Evolutionary conservation across 2,113 vertebrate genomes (phyloP).

Genomic region (Dasyornis broadbenti): DNA sequence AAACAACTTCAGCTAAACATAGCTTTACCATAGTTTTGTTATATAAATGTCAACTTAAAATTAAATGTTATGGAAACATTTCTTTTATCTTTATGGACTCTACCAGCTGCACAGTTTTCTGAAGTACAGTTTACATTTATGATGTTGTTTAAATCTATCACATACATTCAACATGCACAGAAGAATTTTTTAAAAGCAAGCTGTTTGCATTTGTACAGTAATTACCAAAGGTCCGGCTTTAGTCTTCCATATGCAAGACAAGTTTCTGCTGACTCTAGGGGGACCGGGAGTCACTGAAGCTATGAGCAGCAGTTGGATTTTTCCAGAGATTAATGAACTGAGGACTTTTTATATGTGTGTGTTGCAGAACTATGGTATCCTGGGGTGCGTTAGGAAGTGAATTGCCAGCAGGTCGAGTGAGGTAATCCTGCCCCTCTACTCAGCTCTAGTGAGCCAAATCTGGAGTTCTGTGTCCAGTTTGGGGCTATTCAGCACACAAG

Average conservation of each 20-base stretch:
- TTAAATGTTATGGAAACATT: conserved; percentile 63
- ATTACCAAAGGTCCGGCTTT: not conserved
- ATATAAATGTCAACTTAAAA: conserved; percentile 60
- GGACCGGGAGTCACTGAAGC: not conserved
- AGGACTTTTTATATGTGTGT: not conserved
- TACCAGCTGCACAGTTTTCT: conserved; percentile 44
- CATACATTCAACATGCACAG: conserved; percentile 20
- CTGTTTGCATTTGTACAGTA: not conserved
- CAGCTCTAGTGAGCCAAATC: not conserved
- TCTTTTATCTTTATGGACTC: conserved; percentile 55
- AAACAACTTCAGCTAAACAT: conserved; percentile 55
- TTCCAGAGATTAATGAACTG: not conserved
- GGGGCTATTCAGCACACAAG: not conserved
- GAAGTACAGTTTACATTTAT: conserved; percentile 56
- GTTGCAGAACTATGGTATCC: not conserved
- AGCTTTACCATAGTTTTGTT: conserved; percentile 58
- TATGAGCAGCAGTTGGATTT: not conserved
- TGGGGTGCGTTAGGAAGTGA: not conserved
- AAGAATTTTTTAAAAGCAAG: conserved; percentile 33
- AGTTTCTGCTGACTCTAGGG: not conserved
- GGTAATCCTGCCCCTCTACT: not conserved
- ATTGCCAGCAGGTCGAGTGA: not conserved
- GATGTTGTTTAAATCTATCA: conserved; percentile 44
- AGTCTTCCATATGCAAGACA: not conserved
- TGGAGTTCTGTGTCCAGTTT: not conserved